Evolutionary conservation across 2,797 vertebrate genomes (phyloP).

Genomic region (Naso thynnoides): DNA sequence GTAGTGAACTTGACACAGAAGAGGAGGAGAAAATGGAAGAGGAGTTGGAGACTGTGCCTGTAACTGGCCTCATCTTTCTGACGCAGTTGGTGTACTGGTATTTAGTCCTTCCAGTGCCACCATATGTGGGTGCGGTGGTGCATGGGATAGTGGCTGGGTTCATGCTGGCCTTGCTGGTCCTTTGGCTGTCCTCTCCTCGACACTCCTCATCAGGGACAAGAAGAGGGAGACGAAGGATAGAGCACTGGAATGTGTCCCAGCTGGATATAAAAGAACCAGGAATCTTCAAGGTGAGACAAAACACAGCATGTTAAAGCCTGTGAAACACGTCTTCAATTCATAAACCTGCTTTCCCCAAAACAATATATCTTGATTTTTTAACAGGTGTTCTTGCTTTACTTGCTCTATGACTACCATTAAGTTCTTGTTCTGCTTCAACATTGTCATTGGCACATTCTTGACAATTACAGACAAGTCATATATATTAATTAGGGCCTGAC

Average conservation of each 20-base stretch:
- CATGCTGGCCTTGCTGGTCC: slow-evolving; percentile 90
- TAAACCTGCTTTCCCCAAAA: not conserved
- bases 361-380: not conserved
- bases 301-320: not conserved
- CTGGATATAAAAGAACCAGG: slow-evolving; percentile 94
- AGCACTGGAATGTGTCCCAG: slow-evolving; percentile 83
- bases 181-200: slow-evolving; percentile 91
- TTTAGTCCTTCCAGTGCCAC: slow-evolving; percentile 92
- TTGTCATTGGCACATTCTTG: not conserved
- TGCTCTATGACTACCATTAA: not conserved
- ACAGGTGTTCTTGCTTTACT: slow-evolving; percentile 5
- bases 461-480: not conserved
- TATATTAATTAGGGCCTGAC: too few species aligned
- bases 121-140: slow-evolving; percentile 89
- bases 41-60: slow-evolving; percentile 81
- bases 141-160: slow-evolving; percentile 93
- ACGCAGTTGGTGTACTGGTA: slow-evolving; percentile 90
- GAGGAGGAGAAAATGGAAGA: slow-evolving; percentile 83
- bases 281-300: slow-evolving; percentile 92
- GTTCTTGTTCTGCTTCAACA: not conserved
- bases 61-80: slow-evolving; percentile 88
- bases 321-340: not conserved
- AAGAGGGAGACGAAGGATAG: slow-evolving; percentile 68
- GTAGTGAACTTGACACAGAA: slow-evolving; percentile 84
- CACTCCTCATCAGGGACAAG: slow-evolving; percentile 71